These are phyloP conservation scores for Aulostomus chinensis DNA, from an alignment of 2,797 vertebrate species.

Conservation along the genomic window DNA sequence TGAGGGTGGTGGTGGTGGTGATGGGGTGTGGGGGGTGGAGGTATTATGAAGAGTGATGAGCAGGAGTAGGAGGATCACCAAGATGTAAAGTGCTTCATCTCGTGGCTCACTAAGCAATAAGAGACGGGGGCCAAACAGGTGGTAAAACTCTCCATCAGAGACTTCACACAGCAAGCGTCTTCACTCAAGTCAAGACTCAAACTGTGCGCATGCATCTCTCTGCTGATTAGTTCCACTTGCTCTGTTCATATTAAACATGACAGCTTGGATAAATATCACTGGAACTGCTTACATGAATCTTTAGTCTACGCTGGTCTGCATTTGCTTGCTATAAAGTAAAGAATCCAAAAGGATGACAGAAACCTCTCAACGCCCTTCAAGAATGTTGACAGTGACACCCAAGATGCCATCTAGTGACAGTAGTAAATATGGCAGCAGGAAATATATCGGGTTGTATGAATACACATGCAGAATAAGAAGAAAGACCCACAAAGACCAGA, in stretches of 20 bases:
- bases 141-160: constrained; percentile 62
- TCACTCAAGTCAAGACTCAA: constrained; percentile 46
- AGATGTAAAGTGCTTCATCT: constrained; percentile 81
- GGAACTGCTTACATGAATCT: constrained; percentile 18
- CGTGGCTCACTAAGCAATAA: constrained; percentile 79
- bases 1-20: constrained; percentile 5
- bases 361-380: too few species aligned
- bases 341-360: not conserved
- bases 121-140: constrained; percentile 67
- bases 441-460: too few species aligned
- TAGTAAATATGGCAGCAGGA: too few species aligned
- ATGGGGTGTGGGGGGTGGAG: constrained; percentile 26
- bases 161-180: constrained; percentile 57
- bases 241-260: constrained; percentile 10
- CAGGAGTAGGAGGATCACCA: constrained; percentile 84
- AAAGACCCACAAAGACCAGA: too few species aligned
- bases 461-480: too few species aligned
- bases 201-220: constrained; percentile 41
- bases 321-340: constrained; percentile 9
- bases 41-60: constrained; percentile 75
- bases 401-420: too few species aligned
- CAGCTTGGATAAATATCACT: constrained; percentile 30
- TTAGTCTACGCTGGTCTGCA: constrained; percentile 24
- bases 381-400: too few species aligned
- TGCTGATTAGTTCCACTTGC: constrained; percentile 56